Conservation (phyloP, 30 jellyfish, hydroid and myxozoan species). For the Aurelia sp. region DNA sequence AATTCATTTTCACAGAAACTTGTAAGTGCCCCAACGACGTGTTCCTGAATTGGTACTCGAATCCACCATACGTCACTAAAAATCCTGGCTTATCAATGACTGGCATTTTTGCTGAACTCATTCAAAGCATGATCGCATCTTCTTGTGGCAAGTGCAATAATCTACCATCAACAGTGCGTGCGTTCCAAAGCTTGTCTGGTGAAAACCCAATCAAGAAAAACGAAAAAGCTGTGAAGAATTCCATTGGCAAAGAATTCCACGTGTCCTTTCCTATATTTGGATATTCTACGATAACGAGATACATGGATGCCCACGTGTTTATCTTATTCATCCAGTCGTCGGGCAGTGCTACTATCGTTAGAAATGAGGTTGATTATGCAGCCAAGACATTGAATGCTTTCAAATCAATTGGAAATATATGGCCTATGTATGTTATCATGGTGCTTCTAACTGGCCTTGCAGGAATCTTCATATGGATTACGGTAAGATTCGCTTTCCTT, state of each 20-base stretch:
- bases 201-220: conserved; percentile 55
- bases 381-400: conserved; percentile 27
- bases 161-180: conserved; percentile 2
- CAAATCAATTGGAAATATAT: conserved; percentile 38
- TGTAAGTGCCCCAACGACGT: conserved; percentile 63
- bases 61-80: conserved; percentile 63
- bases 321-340: conserved; percentile 51
- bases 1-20: conserved; percentile 33
- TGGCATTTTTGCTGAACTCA: conserved; percentile 58
- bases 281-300: conserved; percentile 29
- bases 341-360: conserved; percentile 64
- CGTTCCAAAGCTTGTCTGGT: conserved; percentile 47
- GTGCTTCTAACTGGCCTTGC: conserved; percentile 34
- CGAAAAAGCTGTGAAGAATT: conserved; percentile 44
- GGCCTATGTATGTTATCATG: conserved; percentile 72
- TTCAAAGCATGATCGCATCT: conserved; percentile 41
- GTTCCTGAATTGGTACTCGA: conserved; percentile 44
- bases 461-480: conserved; percentile 59
- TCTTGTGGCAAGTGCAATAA: conserved; percentile 61
- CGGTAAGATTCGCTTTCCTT: conserved; percentile 33
- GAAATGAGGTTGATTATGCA: conserved; percentile 53
- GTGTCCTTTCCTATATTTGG: conserved; percentile 75
- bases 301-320: conserved; percentile 41
- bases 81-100: neutral
- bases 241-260: conserved; percentile 63